Evolutionary conservation across 2,888 invertebrate genomes (phyloP), one percentile per base, ranked within the genome.

Genomic region (Osedax fenrisi): DNA sequence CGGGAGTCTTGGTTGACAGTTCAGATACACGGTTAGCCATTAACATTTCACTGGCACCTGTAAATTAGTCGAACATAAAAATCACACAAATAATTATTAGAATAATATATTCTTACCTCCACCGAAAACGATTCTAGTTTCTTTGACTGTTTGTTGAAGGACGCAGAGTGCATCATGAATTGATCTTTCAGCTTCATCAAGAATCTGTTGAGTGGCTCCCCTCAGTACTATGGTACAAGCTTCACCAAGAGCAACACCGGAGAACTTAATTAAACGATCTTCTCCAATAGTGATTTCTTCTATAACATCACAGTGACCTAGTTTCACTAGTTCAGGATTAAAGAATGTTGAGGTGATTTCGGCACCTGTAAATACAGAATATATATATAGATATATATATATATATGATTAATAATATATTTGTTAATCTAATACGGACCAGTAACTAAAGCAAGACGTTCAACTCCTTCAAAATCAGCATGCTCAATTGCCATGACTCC

Each of bases 401-500:
- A n/a, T n/a, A n/a, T n/a, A n/a, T n/a, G n/a, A n/a, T n/a, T n/a
- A n/a, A n/a, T n/a, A n/a, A n/a, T n/a, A n/a, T n/a, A n/a, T n/a
- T n/a, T n/a, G n/a, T n/a, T n/a, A n/a, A n/a, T n/a, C n/a, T n/a
- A 75, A 41, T 10, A 76, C 77, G 24, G 76, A 85, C 94, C 97
- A 77, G 96, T 94, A 17, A 98, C 98, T 25, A 97, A 88, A 26
- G 97, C 96, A 76, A 99, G 87, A 77, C 97, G 89, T 85, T 99
- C 97, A 81, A 99, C 95, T 72, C 98, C 98, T 85, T 98, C 97
- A 84, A 99, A 99, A 85, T 99, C 98, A 2, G 98, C 98, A 84
- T 99, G 98, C 83, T 99, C 98, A 80, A 99, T 98, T 0, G 98
- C 96, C 97, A 98, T 98, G 5, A 97, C 89, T 69, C 92, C 92